These are phyloP conservation scores for Ardeotis arabs DNA, from an alignment of 2,113 vertebrate species.

Conservation along the genomic window DNA sequence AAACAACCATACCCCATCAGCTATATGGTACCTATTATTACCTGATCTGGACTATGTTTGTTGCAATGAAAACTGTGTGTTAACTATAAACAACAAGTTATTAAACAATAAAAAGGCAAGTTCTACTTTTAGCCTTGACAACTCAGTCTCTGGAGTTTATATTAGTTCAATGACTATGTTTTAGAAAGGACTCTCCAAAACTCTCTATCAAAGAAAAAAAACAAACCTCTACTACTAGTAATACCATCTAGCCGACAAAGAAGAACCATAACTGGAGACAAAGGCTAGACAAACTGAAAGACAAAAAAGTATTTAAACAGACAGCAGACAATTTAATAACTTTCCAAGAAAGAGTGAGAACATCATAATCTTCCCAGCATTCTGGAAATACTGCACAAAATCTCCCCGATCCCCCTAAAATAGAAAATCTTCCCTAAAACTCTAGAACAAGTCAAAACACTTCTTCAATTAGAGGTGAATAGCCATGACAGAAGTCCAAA, in stretches of 20 bases:
- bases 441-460: not conserved
- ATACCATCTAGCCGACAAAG: not conserved
- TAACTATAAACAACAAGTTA: not conserved
- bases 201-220: not conserved
- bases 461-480: not conserved
- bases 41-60: not conserved
- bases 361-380: not conserved
- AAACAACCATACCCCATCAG: not conserved
- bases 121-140: not conserved
- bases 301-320: not conserved
- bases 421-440: not conserved
- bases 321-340: not conserved
- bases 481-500: not conserved
- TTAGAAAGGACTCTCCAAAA: not conserved
- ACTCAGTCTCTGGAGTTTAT: not conserved
- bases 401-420: not conserved
- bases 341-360: not conserved
- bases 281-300: not conserved
- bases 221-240: not conserved
- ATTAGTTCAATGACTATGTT: not conserved
- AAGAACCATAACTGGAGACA: not conserved
- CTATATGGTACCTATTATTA: not conserved
- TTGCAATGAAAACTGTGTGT: not conserved
- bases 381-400: not conserved
- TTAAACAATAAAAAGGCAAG: not conserved